These are phyloP conservation scores for Nowickia ferox DNA, from an alignment of 2,888 invertebrate species.

Conservation along the genomic window DNA sequence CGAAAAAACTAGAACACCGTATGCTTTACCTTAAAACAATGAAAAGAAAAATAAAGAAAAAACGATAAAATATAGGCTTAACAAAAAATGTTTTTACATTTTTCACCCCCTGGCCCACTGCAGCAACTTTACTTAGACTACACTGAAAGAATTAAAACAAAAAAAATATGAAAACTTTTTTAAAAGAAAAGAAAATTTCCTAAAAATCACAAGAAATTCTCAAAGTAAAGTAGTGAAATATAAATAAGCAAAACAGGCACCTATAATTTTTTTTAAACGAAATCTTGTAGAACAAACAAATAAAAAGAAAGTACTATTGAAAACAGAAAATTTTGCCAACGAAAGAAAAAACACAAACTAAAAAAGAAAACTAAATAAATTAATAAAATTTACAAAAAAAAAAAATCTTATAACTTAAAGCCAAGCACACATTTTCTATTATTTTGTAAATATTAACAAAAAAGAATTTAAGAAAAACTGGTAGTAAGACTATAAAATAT, in stretches of 20 bases:
- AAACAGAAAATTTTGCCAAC: constrained; percentile 69
- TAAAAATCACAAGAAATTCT: constrained; percentile 16
- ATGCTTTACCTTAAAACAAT: constrained; percentile 73
- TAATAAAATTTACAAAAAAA: constrained; percentile 21
- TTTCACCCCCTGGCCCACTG: background rate
- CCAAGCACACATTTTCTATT: constrained; percentile 48
- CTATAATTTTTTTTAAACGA: constrained; percentile 60
- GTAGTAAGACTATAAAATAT: constrained; percentile 65
- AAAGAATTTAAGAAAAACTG: constrained; percentile 60
- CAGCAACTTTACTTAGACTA: constrained; percentile 12
- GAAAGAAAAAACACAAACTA: constrained; percentile 54
- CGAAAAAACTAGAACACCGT: constrained; percentile 78
- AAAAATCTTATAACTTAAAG: constrained; percentile 53
- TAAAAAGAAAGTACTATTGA: constrained; percentile 48
- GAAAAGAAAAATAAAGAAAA: constrained; percentile 57
- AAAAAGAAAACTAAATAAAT: constrained; percentile 50
- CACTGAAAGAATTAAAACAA: constrained; percentile 43
- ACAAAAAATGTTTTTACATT: constrained; percentile 36
- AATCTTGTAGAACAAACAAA: constrained; percentile 47
- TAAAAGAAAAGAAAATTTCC: constrained; percentile 4
- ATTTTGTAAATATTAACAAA: constrained; percentile 65
- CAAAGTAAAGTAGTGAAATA: constrained; percentile 55
- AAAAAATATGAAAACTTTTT: constrained; percentile 21
- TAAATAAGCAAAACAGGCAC: constrained; percentile 47
- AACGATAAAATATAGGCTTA: constrained; percentile 54